These are phyloP conservation scores for Poeciliopsis turrubarensis DNA, from an alignment of 2,113 vertebrate genomes.

Conservation along the genomic window DNA sequence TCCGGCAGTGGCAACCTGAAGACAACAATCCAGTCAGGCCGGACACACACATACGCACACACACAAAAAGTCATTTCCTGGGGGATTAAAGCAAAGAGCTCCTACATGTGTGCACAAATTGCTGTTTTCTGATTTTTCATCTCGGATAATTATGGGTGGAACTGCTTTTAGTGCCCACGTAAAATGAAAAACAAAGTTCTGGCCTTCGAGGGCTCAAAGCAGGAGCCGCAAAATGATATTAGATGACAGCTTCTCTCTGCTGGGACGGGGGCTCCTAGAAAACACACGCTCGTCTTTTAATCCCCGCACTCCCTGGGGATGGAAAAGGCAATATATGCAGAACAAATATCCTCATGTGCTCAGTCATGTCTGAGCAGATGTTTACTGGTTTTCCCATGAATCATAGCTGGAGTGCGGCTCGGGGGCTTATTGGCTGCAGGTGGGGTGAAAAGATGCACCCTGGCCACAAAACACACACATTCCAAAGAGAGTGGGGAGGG, in stretches of 20 bases:
- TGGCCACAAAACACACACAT: slow-evolving; percentile 20
- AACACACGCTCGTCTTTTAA: slow-evolving; percentile 15
- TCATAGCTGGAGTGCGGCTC: slow-evolving; percentile 38
- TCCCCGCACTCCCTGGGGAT: not conserved
- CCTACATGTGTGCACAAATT: not conserved
- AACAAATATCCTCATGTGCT: slow-evolving; percentile 12
- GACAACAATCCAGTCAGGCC: slow-evolving; percentile 2
- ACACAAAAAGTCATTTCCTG: not conserved
- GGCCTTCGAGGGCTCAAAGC: not conserved
- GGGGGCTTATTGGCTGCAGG: slow-evolving; percentile 50
- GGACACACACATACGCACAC: not conserved
- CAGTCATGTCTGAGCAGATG: slow-evolving; percentile 54
- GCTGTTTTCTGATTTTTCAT: not conserved
- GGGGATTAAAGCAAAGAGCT: not conserved
- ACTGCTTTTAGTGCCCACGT: not conserved
- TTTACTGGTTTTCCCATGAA: slow-evolving; percentile 49
- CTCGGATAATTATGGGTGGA: not conserved
- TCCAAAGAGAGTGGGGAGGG: not conserved
- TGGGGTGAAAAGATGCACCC: slow-evolving; percentile 35
- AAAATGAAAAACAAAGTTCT: not conserved
- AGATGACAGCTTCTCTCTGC: not conserved
- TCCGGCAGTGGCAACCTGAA: slow-evolving; percentile 89
- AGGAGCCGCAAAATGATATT: not conserved
- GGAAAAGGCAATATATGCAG: not conserved
- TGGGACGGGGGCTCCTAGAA: not conserved